Base-by-base conservation (phyloP, 53 echinoderm and acorn worm genomes). In the Apostichopus leukothele region DNA sequence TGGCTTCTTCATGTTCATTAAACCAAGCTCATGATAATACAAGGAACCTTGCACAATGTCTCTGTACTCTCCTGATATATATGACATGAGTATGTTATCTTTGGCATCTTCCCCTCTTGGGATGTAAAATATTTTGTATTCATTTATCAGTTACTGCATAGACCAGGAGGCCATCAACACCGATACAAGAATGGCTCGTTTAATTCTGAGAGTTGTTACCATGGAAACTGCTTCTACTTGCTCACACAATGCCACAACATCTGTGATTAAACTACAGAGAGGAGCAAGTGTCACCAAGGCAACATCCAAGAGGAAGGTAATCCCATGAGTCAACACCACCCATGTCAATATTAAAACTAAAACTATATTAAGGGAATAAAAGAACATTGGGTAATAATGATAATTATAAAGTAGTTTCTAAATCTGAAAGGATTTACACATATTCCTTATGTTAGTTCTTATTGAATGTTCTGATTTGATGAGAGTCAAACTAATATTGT, bases 261-360 rank as follows among this genome's bases (percentile, higher is more conserved):
- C 84, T 59, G 84, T 84, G 18, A 84, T 84, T 3, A 84, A 84
- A 84, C 21, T 84, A 55, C 66, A 14, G 22, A 84, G 84, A 21
- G 57, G 25, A 3, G 14, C 63, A 63, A 16, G 63, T 63, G 63
- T 63, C 63, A 63, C 63, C 16, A 11, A 16, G 63, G 12, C 63
- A 63, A 63, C 63, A 9, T 63, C 63, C 13, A 63, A 63, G 11
- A 63, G 63, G 13, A 63, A 63, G 63, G 63, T 63, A 63, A 39
- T 39, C 39, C 39, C 39, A 39, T 39, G 39, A 39, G 39, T 39
- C 39, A 39, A 39, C 39, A 39, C 63, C 6, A 39, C 63, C 6
- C 63, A 11, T 63, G 12, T 13, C 3, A 11, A 63, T 13, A 16
- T 9, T 63, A 11, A 13, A 13, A 16, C 0, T 63, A 7, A 13